A percentile compares a stretch with the other conserved stretches of the same genome.
phyloP scores from a whole-genome alignment of 2,113 vertebrate species.

The Atlantisia rogersi region DNA sequence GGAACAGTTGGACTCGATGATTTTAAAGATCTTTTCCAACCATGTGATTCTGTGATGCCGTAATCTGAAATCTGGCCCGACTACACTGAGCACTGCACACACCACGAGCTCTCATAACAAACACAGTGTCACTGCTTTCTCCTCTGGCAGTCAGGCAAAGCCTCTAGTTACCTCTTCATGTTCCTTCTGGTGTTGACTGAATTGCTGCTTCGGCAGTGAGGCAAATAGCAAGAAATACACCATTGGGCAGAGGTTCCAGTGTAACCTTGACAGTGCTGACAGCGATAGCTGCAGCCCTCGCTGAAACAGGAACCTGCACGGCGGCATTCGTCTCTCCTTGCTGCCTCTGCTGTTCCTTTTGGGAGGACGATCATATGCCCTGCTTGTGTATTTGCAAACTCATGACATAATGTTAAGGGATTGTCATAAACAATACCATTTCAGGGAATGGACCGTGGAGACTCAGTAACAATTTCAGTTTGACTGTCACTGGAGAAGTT shows the following conservation, averaged over 20 bases:
- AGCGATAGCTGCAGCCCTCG: slow-evolving; percentile 34
- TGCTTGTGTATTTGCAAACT: slow-evolving; percentile 45
- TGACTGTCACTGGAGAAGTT: not conserved
- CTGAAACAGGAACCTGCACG: slow-evolving; percentile 59
- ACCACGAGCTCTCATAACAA: not conserved
- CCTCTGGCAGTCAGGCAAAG: not conserved
- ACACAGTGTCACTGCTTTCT: not conserved
- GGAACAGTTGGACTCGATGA: too few relatives aligned
- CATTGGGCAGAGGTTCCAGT: slow-evolving; percentile 25
- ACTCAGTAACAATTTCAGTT: not conserved
- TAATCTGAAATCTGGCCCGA: not conserved
- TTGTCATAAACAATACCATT: slow-evolving; percentile 52
- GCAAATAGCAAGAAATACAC: slow-evolving; percentile 61
- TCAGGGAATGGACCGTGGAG: slow-evolving; percentile 16
- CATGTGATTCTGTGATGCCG: too few relatives aligned
- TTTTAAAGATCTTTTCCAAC: too few relatives aligned
- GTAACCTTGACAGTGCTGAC: slow-evolving; percentile 54
- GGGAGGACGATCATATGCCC: slow-evolving; percentile 24
- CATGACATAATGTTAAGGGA: slow-evolving; percentile 56
- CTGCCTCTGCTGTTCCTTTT: slow-evolving; percentile 11
- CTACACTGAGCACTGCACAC: not conserved
- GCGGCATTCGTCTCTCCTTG: slow-evolving; percentile 4
- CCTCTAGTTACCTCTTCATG: slow-evolving; percentile 7
- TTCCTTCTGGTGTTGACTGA: not conserved
- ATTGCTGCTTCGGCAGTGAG: slow-evolving; percentile 46